These are phyloP conservation scores for Pardosa pseudoannulata DNA, from an alignment of 2,888 invertebrate species.

Conservation along the genomic window DNA sequence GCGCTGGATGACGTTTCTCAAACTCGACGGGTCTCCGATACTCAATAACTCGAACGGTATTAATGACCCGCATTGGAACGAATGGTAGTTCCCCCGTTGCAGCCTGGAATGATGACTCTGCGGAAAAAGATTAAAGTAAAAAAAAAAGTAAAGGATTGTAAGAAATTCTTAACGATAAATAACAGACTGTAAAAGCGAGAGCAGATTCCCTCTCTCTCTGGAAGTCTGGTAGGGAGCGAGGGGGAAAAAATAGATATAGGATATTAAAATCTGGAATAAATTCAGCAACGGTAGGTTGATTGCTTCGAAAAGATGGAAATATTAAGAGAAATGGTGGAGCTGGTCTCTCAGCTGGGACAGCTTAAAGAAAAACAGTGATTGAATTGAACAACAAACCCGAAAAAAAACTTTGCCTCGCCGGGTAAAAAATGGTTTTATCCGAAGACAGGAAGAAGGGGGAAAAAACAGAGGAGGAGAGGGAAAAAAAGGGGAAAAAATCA, in stretches of 20 bases:
- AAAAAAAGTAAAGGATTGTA: background rate
- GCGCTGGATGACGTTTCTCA: no score
- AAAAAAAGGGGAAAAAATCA: no score
- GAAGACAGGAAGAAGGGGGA: background rate
- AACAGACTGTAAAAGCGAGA: background rate
- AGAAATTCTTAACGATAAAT: conserved; percentile 9
- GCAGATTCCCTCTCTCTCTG: conserved; percentile 5
- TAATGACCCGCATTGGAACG: background rate
- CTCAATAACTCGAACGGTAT: conserved; percentile 11
- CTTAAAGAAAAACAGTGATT: background rate
- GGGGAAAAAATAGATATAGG: background rate
- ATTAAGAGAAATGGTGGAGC: background rate
- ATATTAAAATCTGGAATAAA: background rate
- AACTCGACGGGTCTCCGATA: no score
- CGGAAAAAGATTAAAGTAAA: no score
- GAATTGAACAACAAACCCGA: no score
- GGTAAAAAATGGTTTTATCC: no score
- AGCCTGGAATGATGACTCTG: background rate
- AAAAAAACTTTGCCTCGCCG: no score
- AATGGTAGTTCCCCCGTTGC: background rate
- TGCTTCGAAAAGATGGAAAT: background rate
- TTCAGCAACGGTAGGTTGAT: conserved; percentile 15
- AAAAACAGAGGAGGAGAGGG: background rate
- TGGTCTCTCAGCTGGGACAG: conserved; percentile 1
- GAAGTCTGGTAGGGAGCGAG: background rate